These are phyloP conservation scores for Vulpes lagopus DNA, from an alignment of 2,113 vertebrate genomes.

Conservation along the genomic window DNA sequence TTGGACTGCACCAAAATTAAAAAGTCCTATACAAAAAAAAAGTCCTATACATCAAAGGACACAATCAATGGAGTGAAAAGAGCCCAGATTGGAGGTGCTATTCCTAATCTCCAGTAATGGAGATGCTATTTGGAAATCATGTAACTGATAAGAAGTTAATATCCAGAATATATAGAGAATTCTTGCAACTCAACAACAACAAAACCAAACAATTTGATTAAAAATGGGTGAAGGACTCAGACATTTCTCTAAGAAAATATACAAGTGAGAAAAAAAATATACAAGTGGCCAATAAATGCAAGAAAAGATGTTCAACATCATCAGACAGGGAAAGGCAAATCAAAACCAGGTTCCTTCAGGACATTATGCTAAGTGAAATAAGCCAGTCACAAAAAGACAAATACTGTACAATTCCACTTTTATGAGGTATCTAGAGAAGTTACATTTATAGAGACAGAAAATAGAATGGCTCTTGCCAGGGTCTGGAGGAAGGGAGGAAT, in stretches of 20 bases:
- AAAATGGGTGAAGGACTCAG: not conserved
- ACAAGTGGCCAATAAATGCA: not conserved
- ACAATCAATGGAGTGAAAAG: not conserved
- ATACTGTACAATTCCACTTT: not conserved
- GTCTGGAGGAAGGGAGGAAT: not conserved
- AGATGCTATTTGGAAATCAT: not conserved
- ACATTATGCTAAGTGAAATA: not conserved
- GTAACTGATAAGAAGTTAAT: not conserved
- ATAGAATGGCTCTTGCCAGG: not conserved
- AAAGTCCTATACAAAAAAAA: not conserved
- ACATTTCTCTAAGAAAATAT: not conserved
- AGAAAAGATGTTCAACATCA: not conserved
- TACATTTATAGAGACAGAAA: not conserved
- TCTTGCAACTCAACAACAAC: not conserved
- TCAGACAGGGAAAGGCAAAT: not conserved
- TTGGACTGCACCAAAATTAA: not conserved
- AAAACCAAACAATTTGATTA: not conserved
- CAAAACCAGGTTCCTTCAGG: not conserved
- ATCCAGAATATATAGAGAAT: not conserved
- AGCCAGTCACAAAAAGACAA: not conserved
- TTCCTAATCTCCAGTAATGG: not conserved
- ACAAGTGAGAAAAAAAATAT: not conserved
- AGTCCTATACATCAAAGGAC: not conserved
- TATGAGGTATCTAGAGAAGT: not conserved
- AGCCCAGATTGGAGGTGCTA: too few species aligned